Percentiles rank a stretch among this genome's conserved stretches.
Evolutionary conservation across 2,888 invertebrate genomes (phyloP).

Genomic region (Tribolium freemani): DNA sequence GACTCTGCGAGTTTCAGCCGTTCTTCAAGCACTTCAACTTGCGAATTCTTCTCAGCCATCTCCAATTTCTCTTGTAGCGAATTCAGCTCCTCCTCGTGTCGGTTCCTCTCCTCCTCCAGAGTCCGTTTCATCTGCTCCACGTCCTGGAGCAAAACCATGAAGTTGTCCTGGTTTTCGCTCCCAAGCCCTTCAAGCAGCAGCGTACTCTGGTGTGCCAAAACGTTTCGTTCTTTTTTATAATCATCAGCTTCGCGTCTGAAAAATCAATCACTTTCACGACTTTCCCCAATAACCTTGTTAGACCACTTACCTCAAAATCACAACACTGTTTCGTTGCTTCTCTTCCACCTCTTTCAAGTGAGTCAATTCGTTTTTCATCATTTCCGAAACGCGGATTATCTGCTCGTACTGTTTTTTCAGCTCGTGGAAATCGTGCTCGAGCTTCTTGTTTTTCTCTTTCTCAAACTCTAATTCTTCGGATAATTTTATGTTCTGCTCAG

Average conservation of each 20-base stretch:
- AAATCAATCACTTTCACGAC: not conserved
- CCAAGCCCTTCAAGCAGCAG: constrained; percentile 74
- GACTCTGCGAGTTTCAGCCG: constrained; percentile 78
- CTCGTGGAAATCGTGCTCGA: constrained; percentile 73
- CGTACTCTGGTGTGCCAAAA: constrained; percentile 78
- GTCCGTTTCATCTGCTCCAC: constrained; percentile 75
- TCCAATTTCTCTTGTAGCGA: constrained; percentile 77
- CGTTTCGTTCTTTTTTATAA: constrained; percentile 76
- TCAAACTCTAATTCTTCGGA: constrained; percentile 73
- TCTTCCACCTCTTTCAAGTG: constrained; percentile 75
- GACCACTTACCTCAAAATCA: constrained; percentile 66
- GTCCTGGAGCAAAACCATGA: constrained; percentile 73
- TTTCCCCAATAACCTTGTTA: not conserved
- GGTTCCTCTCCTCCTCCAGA: constrained; percentile 74
- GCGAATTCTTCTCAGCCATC: constrained; percentile 77
- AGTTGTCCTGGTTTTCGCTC: constrained; percentile 70
- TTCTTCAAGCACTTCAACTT: constrained; percentile 79
- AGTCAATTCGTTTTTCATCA: constrained; percentile 77
- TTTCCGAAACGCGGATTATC: constrained; percentile 76
- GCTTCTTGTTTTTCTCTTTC: constrained; percentile 66
- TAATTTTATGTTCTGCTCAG: constrained; percentile 74
- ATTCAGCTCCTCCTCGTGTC: constrained; percentile 72
- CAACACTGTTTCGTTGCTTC: constrained; percentile 74
- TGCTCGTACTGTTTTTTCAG: constrained; percentile 72
- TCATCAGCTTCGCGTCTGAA: constrained; percentile 72